These are phyloP conservation scores for Diadema setosum DNA, from an alignment of 35 echinoderm and acorn worm species.

Conservation along the genomic window DNA sequence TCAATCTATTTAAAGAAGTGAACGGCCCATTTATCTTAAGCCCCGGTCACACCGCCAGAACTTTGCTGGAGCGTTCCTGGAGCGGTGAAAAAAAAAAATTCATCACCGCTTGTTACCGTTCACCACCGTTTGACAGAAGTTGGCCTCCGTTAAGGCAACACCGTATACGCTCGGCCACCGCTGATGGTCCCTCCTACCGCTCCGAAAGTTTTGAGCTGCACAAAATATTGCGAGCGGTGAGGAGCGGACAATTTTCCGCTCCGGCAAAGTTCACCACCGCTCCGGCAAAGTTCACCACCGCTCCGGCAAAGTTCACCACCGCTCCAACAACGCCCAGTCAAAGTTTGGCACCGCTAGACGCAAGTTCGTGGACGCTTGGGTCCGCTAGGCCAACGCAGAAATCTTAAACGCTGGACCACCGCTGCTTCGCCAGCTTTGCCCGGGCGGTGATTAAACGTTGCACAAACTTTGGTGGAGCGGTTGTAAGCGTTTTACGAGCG, in stretches of 20 bases:
- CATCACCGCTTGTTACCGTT: neutral
- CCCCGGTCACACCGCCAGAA: neutral
- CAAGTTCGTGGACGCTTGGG: conserved; percentile 2
- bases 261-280: neutral
- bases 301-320: neutral
- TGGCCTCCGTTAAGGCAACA: neutral
- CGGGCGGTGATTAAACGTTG: conserved; percentile 1
- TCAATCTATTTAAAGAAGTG: too few species aligned
- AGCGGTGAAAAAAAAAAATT: conserved; percentile 10
- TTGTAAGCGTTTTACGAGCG: conserved; percentile 3
- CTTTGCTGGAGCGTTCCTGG: neutral
- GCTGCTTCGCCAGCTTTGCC: neutral
- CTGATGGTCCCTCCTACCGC: neutral
- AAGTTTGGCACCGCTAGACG: conserved; percentile 8
- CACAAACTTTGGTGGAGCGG: neutral
- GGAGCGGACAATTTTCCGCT: conserved; percentile 1
- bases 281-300: neutral
- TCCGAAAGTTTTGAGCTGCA: neutral
- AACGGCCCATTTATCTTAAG: too few species aligned
- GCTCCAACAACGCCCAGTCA: neutral
- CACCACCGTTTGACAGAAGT: neutral
- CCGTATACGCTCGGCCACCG: neutral
- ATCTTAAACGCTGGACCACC: neutral
- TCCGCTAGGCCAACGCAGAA: conserved; percentile 3
- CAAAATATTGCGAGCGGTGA: neutral